phyloP scores from a whole-genome alignment of 2,888 invertebrate species.

The Scaptodrosophila latifasciaeformis region DNA sequence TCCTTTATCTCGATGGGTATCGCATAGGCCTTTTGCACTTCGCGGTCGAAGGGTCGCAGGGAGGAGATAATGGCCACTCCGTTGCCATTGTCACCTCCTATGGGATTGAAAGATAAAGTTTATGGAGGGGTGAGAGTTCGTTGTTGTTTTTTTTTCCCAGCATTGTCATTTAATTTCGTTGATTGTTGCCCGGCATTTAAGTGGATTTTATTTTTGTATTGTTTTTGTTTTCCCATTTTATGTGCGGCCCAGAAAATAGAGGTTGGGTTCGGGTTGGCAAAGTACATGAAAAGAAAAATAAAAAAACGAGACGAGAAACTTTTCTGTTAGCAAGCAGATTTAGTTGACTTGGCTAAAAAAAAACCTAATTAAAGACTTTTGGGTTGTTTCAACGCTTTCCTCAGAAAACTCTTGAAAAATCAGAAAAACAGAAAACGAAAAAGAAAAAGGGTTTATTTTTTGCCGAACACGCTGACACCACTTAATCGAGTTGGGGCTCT shows the following conservation, averaged over 20 bases:
- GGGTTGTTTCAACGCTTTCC: background rate
- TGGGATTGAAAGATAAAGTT: background rate
- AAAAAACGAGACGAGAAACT: conserved; percentile 3
- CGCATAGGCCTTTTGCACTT: conserved; percentile 94
- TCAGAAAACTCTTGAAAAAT: background rate
- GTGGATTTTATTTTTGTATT: conserved; percentile 27
- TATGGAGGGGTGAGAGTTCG: background rate
- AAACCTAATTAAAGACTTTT: background rate
- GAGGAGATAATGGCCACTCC: conserved; percentile 98
- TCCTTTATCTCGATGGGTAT: conserved; percentile 98
- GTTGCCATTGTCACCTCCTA: conserved; percentile 95
- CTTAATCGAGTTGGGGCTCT: too few species aligned
- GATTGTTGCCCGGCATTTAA: conserved; percentile 21
- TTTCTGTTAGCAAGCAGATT: conserved; percentile 13
- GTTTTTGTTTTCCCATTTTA: background rate
- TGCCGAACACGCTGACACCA: too few species aligned
- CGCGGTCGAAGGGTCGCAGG: conserved; percentile 92
- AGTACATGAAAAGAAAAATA: conserved; percentile 13
- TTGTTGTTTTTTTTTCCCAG: too few species aligned
- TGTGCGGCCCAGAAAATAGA: too few species aligned
- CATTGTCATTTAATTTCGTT: conserved; percentile 7
- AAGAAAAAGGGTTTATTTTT: too few species aligned
- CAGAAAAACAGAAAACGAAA: background rate
- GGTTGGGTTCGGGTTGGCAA: conserved; percentile 13
- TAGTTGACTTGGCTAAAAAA: conserved; percentile 12